Evolutionary conservation across 2,888 invertebrate genomes (phyloP), one percentile per base, ranked within the genome.

Genomic region (Synanthedon myopaeformis): DNA sequence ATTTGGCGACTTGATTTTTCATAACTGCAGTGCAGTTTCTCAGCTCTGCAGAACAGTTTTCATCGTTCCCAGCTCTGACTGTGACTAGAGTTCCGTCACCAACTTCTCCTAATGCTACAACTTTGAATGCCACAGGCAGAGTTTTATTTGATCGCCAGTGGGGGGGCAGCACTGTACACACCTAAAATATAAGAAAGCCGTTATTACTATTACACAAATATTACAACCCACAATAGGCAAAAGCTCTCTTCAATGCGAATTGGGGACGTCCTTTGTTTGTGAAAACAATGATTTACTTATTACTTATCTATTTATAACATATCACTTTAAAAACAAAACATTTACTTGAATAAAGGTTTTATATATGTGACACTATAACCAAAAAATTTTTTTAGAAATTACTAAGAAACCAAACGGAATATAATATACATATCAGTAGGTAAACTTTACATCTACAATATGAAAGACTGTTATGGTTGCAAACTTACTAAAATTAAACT

Each of bases 111-210:
- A 98, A 88, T 0, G 96, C 94, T 54, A 97, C 92, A 67, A 97
- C 97, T 86, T 97, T 96, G 88, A 99, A 99, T 53, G 97, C 96
- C 59, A 96, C 92, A 58, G 98, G 98, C 53, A 99, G 89, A 11
- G 98, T 97, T 87, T 99, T 99, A 88, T 99, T 99, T 41, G 93
- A 97, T 59, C 99, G 90, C 98, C 98, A 99, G 78, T 99, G 99
- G 0, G 93, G 92, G 52, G 99, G 98, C 63, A 99, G 84, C 41
- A 95, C 94, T 58, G 98, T 96, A 76, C 94, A 94, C 14, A 92
- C 92, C 90, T 91, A 64, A 3, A 61, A 58, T 35, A 35, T 35
- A 35, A 35, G 10, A 35, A 35, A 35, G 8, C 10, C 35, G 10
- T 35, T 35, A 10, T 35, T 35, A n/a, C n/a, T 48, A 1, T 5